These are phyloP conservation scores for Pardalotus punctatus DNA, from an alignment of 2,113 vertebrate genomes.

Conservation along the genomic window DNA sequence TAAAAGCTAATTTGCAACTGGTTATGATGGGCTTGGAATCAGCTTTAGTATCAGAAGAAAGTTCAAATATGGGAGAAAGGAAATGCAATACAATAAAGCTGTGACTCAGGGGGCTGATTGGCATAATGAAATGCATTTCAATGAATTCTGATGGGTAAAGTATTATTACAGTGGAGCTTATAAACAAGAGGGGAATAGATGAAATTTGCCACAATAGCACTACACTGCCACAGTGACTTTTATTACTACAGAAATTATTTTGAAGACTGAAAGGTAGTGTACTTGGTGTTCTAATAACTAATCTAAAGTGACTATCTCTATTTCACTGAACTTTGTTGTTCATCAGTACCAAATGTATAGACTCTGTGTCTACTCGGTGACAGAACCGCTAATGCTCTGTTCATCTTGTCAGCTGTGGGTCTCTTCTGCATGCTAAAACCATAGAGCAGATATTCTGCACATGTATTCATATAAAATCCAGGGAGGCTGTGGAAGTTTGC, in stretches of 20 bases:
- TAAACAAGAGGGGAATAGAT: conserved; percentile 38
- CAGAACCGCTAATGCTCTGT: not conserved
- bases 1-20: conserved; percentile 65
- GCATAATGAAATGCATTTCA: conserved; percentile 67
- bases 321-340: not conserved
- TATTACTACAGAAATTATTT: conserved; percentile 25
- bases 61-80: conserved; percentile 58
- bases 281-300: not conserved
- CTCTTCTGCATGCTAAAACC: not conserved
- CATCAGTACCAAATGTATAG: not conserved
- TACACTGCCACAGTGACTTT: conserved; percentile 17
- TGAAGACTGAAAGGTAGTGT: not conserved
- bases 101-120: conserved; percentile 53
- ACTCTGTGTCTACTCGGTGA: not conserved
- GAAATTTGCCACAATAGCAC: conserved; percentile 23
- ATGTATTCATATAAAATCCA: not conserved
- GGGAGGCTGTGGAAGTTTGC: conserved; percentile 6
- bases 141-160: conserved; percentile 51
- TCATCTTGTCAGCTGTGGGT: not conserved
- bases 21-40: conserved; percentile 54
- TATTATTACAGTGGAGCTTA: conserved; percentile 48
- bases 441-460: not conserved
- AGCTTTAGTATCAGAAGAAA: conserved; percentile 54
- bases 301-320: not conserved
- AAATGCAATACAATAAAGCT: conserved; percentile 63